phyloP scores from a whole-genome alignment of 2,113 vertebrate genomes.

The Callithrix jacchus region DNA sequence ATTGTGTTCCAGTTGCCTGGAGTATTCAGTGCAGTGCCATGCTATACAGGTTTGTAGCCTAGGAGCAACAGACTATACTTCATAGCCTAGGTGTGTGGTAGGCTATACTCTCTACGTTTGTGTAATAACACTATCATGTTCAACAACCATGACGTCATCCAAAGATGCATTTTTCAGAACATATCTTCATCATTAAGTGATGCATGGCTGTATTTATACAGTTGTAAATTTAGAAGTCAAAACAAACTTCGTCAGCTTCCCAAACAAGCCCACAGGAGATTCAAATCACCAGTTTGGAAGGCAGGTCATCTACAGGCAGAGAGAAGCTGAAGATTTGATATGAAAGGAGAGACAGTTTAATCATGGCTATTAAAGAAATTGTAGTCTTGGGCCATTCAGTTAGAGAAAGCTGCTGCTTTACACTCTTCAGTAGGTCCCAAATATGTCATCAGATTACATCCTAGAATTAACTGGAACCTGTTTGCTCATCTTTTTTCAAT shows the following conservation, averaged over 20 bases:
- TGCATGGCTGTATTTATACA: not conserved
- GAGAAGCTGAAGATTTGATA: not conserved
- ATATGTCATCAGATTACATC: slow-evolving; percentile 18
- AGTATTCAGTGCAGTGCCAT: not conserved
- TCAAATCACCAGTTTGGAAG: slow-evolving; percentile 30
- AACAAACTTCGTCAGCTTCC: not conserved
- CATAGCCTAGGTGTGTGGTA: not conserved
- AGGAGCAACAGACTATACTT: too few relatives aligned
- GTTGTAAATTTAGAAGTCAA: not conserved
- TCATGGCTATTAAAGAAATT: slow-evolving; percentile 42
- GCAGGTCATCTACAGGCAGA: not conserved
- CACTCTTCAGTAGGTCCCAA: not conserved
- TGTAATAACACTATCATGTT: not conserved
- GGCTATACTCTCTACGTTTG: not conserved
- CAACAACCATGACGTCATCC: not conserved
- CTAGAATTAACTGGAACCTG: slow-evolving; percentile 44
- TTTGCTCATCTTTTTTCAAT: not conserved
- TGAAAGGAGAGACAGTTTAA: slow-evolving; percentile 20
- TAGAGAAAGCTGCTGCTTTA: not conserved
- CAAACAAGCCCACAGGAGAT: not conserved
- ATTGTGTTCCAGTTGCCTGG: not conserved
- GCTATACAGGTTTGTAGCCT: not conserved
- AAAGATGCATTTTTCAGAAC: not conserved
- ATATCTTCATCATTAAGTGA: not conserved
- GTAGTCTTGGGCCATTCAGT: not conserved